Evolutionary conservation across 2,113 vertebrate species (phyloP).

Genomic region (Trachemys scripta): DNA sequence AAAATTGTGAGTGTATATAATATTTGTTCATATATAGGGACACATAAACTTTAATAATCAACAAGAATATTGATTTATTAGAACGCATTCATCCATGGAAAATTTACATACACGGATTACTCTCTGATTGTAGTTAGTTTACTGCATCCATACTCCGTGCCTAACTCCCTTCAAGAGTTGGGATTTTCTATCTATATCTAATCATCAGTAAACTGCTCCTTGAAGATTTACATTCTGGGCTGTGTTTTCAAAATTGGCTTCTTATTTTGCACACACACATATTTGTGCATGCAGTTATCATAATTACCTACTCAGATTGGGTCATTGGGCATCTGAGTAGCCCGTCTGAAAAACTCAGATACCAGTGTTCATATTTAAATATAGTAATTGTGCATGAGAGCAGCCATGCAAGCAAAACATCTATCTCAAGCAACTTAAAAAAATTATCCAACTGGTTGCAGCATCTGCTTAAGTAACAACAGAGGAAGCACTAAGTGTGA

Average conservation of each 20-base stretch:
- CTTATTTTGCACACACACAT: not conserved
- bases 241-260: not conserved
- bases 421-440: not conserved
- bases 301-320: not conserved
- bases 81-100: not conserved
- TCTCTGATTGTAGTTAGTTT: not conserved
- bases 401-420: not conserved
- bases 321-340: not conserved
- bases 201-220: not conserved
- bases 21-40: not conserved
- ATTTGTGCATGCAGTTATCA: not conserved
- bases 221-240: not conserved
- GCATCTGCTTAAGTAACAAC: rapidly evolving
- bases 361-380: rapidly evolving
- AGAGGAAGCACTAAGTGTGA: not conserved
- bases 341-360: not conserved
- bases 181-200: not conserved
- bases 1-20: not conserved
- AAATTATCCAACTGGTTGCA: not conserved
- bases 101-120: not conserved
- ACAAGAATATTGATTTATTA: not conserved
- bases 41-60: not conserved
- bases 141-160: not conserved
- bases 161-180: not conserved
- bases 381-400: not conserved